Evolutionary conservation across 2,888 invertebrate species (phyloP), one percentile per base, ranked within the genome.

Genomic region (Acleris emargana): DNA sequence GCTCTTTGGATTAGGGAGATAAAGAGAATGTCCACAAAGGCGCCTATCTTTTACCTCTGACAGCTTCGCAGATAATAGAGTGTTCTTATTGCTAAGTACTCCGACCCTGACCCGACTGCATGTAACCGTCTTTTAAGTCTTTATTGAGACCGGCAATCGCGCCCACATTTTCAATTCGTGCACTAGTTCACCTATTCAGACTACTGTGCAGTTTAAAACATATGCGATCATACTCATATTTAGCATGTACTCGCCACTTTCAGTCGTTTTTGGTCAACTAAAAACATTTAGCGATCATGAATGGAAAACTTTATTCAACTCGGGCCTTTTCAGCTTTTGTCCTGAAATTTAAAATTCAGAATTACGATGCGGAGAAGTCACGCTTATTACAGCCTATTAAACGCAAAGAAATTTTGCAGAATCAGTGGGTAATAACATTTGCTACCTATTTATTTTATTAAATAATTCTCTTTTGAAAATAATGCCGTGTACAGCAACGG

Each of bases 51-150:
- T 66, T 60, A 60, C 61, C 55, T 60, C 45, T 66, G 51, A 61
- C 57, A 51, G 51, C 47, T 61, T 20, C 22, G 49, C 47, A 60
- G 50, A 60, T 64, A 62, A 62, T 62, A 32, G 54, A 54, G 55
- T 61, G 58, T 54, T 50, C 50, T 50, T 50, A 58, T 55, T 60
- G 45, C 62, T 63, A 62, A 57, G 60, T 63, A 58, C 51, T 58
- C 22, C 54, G 71, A 32, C 72, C 72, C 58, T 73, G 73, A 72
- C 72, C 71, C 61, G 64, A 43, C 53, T 57, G 55, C 57, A 61
- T 64, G 67, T 52, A 28, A 45, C 38, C 66, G 49, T 42, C 52
- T 53, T 45, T 55, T 38, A 38, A 54, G 59, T 55, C 50, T 45
- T 53, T 54, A 66, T 49, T 72, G 71, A 62, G 58, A 57, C 57